Evolutionary conservation across 2,113 vertebrate species (phyloP), one percentile per base, ranked within the genome.

Genomic region (Anolis carolinensis): DNA sequence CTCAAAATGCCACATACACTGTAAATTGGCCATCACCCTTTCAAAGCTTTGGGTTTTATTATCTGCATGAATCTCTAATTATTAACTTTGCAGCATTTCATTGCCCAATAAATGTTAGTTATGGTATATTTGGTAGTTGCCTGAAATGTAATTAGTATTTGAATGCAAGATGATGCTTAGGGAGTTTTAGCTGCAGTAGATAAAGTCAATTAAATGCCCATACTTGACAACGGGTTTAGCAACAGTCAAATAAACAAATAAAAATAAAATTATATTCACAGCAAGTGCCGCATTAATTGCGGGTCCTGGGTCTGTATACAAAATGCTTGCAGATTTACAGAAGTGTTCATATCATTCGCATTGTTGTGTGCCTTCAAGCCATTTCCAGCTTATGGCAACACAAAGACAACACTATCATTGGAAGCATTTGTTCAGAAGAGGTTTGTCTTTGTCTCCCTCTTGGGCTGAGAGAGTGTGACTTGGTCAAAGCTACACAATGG

Each of bases 71-170:
- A 95, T 93, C 92, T 90, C 89, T 91, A 95, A 95, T 95, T 95
- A 95, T 93, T 92, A 95, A 94, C 93, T 93, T 90, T 88, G 87
- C 88, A 93, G 91, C 93, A 92, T 95, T 94, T 95, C 94, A 92
- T 90, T 91, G 93, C 82, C 91, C 85, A 94, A 94, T 95, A 95
- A 95, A 95, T 91, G 92, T 95, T 95, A 94, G 91, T 95, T 94
- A 95, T 95, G 83, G 92, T 90, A 34, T 94, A 92, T 94, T 92
- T 94, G 88, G 92, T 94, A 87, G 91, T 90, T 89, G 94, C 92
- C 92, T 92, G 92, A 94, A 93, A 94, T 93, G 92, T 91, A 95
- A 95, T 95, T 95, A 94, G 93, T 87, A 90, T 84, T 89, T n/a
- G 21, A 85, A 93, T 83, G 84, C 75, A 65, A 70, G 85, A 87